Evolutionary conservation across 2,113 vertebrate genomes (phyloP), one percentile per base, ranked within the genome.

Genomic region (Natator depressus): DNA sequence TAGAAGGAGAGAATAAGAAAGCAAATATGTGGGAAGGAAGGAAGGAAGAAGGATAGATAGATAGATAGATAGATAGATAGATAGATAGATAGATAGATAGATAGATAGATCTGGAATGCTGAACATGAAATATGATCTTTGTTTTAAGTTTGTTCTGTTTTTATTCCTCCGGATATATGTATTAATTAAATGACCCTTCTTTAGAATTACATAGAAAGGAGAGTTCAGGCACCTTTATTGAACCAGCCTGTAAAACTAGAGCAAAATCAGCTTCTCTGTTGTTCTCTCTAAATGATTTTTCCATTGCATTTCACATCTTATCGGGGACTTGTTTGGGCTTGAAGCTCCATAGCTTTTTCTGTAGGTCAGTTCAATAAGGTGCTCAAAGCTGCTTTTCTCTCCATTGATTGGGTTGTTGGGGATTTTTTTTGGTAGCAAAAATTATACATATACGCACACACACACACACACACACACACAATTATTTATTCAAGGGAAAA

Each of bases 251-350:
- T 94, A 97, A 97, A 97, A 97, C 91, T 93, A 94, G 91, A 97
- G 86, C 94, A 97, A 97, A 97, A 96, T 97, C 96, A 96, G 88
- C 90, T 96, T 91, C 95, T 97, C 94, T 92, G 95, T 96, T 95
- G 91, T 97, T 97, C 94, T 87, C 87, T 81, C 85, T 93, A 97
- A 95, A 96, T 97, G 96, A 97, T 97, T 97, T 97, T 97, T 97
- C 97, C 97, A 90, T 96, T 96, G 96, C 96, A 95, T 97, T 97
- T 97, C 97, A 96, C 97, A 94, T 95, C 92, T 97, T 97, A 97
- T 97, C 95, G 93, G 93, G 89, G 93, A 93, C 96, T 94, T 95
- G 95, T 95, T 94, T 96, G 93, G 94, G 93, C 94, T 97, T 93
- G 96, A 95, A 97, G 80, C 90, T 94, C 89, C 87, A 88, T 94